Conservation (phyloP, 2,797 vertebrate genomes). For the Eidolon dupreanum region DNA sequence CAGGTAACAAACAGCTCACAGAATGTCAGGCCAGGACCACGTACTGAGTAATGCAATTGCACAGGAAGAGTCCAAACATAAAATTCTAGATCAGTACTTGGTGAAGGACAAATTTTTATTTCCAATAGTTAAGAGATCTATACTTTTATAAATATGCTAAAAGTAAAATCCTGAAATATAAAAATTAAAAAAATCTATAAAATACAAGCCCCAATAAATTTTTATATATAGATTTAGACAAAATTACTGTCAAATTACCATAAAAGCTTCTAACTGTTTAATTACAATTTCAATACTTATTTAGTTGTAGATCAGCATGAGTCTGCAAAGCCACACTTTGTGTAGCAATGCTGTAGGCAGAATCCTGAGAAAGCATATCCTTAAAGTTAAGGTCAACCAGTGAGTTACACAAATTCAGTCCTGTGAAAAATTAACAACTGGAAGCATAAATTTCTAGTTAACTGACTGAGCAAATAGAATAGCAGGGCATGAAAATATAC, state of each 20-base stretch:
- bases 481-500: not conserved
- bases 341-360: not conserved
- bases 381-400: conserved; percentile 2
- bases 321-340: conserved; percentile 16
- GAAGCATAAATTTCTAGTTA: not conserved
- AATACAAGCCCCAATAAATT: not conserved
- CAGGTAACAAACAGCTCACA: not conserved
- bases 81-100: conserved; percentile 8
- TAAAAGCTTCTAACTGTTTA: not conserved
- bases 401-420: not conserved
- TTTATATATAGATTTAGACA: conserved; percentile 56
- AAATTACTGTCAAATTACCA: conserved; percentile 33
- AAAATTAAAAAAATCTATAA: not conserved
- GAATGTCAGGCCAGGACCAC: not conserved
- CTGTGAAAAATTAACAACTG: not conserved
- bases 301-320: not conserved
- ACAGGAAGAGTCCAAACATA: not conserved
- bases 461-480: not conserved
- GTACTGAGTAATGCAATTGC: not conserved
- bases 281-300: not conserved
- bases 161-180: conserved; percentile 34
- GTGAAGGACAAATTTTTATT: conserved; percentile 11
- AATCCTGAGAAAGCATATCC: not conserved
- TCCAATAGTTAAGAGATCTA: not conserved
- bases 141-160: not conserved